Percentiles rank a stretch among this genome's conserved stretches.
These are phyloP conservation scores for Parauchenoglanis punctatus DNA, from an alignment of 2,797 vertebrate species.

Conservation along the genomic window DNA sequence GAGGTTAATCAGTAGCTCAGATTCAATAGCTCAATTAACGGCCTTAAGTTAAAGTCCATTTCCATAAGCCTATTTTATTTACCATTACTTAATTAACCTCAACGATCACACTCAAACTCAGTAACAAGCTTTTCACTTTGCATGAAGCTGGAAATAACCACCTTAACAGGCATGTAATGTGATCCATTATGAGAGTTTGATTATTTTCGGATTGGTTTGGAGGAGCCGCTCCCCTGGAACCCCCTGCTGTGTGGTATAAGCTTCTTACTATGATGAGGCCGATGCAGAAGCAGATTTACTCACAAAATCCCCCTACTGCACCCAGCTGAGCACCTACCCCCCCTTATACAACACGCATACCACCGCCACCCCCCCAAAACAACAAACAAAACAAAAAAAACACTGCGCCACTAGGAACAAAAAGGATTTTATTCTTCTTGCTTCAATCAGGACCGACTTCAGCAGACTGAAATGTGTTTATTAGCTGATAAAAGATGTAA, in stretches of 20 bases:
- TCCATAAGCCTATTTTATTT: not conserved
- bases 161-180: not conserved
- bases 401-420: not conserved
- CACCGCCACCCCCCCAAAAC: not conserved
- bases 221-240: not conserved
- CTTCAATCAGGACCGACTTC: not conserved
- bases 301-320: not conserved
- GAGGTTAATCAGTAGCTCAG: slow-evolving; percentile 4
- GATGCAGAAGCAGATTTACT: not conserved
- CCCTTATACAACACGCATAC: not conserved
- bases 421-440: not conserved
- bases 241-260: slow-evolving; percentile 20
- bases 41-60: not conserved
- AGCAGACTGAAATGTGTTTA: not conserved
- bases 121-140: not conserved
- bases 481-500: not conserved
- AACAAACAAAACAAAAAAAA: too few species aligned
- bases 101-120: not conserved
- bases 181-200: not conserved
- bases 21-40: not conserved
- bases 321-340: slow-evolving; percentile 47
- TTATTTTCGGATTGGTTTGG: slow-evolving; percentile 19
- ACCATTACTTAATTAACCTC: not conserved
- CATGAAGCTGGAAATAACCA: not conserved
- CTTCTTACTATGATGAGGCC: slow-evolving; percentile 18